Percentiles rank a stretch among this genome's conserved stretches.
phyloP scores from a whole-genome alignment of 2,888 invertebrate genomes.

The Pardosa pseudoannulata region DNA sequence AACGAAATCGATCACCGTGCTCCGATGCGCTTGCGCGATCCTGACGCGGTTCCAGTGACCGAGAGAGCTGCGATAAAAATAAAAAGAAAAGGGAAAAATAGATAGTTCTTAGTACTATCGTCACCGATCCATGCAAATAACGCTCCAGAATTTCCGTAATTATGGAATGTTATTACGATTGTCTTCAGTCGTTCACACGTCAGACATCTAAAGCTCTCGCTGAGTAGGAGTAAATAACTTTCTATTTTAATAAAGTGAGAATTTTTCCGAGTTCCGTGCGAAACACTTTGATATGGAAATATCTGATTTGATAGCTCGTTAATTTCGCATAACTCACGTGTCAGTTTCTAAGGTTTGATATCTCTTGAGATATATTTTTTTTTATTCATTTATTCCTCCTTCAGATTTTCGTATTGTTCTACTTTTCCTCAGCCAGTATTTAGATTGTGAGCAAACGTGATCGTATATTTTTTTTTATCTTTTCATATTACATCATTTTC shows the following conservation, averaged over 20 bases:
- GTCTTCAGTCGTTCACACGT: not conserved
- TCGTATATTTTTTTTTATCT: too few species aligned
- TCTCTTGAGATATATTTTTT: too few species aligned
- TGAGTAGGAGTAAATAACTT: not conserved
- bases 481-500: too few species aligned
- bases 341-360: too few species aligned
- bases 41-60: constrained; percentile 11
- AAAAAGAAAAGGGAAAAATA: not conserved
- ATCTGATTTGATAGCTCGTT: too few species aligned
- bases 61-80: not conserved
- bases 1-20: not conserved
- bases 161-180: not conserved
- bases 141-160: constrained; percentile 2
- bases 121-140: not conserved
- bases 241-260: not conserved
- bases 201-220: not conserved
- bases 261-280: not conserved
- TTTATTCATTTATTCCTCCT: too few species aligned
- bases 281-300: not conserved
- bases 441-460: too few species aligned
- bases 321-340: too few species aligned
- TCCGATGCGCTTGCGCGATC: constrained; percentile 8
- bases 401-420: too few species aligned
- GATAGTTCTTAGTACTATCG: not conserved
- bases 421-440: too few species aligned